A percentile compares a stretch with the other conserved stretches of the same genome.
phyloP scores from a whole-genome alignment of 1,140 invertebrate genomes.

The Bombyx mandarina region DNA sequence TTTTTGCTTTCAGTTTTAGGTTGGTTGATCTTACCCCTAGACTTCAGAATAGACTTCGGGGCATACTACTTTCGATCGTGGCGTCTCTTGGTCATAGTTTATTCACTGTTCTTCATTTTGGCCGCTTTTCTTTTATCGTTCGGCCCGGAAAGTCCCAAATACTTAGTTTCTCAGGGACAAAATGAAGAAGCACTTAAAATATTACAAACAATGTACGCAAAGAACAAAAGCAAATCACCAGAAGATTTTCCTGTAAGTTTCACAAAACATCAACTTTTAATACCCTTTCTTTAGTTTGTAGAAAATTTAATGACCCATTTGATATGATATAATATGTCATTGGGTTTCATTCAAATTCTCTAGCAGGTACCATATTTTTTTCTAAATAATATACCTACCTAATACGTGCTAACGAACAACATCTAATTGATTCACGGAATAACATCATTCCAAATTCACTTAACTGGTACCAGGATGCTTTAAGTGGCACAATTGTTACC shows the following conservation, averaged over 20 bases:
- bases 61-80: conserved; percentile 72
- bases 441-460: no score
- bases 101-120: conserved; percentile 54
- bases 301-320: no score
- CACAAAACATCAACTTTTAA: no score
- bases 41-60: conserved; percentile 59
- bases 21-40: conserved; percentile 74
- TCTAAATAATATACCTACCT: no score
- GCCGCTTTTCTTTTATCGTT: conserved; percentile 68
- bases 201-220: conserved; percentile 73
- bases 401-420: no score
- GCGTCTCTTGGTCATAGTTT: conserved; percentile 70
- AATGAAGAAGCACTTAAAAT: conserved; percentile 73
- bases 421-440: no score
- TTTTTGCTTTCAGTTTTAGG: conserved; percentile 69
- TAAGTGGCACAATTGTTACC: no score
- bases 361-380: no score
- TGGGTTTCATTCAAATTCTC: no score
- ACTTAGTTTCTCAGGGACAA: conserved; percentile 75
- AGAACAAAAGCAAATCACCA: conserved; percentile 70
- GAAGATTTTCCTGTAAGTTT: conserved; percentile 46
- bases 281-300: no score
- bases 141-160: conserved; percentile 84
- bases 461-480: no score
- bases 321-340: no score